Evolutionary conservation across 2,888 invertebrate genomes (phyloP), one percentile per base, ranked within the genome.

Genomic region (Yponomeuta plumbellus): DNA sequence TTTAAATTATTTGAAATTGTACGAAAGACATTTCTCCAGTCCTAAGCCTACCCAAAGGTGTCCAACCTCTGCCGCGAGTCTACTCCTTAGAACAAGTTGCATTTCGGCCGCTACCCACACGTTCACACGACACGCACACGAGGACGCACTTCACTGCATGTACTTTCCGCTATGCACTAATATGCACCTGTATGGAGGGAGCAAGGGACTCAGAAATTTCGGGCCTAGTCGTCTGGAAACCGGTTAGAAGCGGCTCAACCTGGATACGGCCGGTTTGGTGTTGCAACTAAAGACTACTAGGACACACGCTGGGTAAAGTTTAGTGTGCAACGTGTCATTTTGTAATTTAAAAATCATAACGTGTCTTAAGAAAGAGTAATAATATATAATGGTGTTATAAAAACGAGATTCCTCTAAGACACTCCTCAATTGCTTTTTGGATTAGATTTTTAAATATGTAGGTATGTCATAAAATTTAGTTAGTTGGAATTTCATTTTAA

Each of bases 71-170:
- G 84, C 56, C 81, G 71, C 78, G 77, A 77, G 73, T 78, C 85
- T 86, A 86, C 87, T 83, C 85, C 87, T 89, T 87, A 88, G 88
- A 63, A 86, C 90, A 85, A 88, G 89, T 88, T 84, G 84, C 85
- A 85, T 86, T 88, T 86, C 75, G 79, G 76, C 82, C 78, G 81
- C 66, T 84, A 79, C 80, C 82, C 80, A 71, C 21, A 67, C 71
- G 26, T 23, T 57, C 52, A 40, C 73, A 66, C 71, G 5, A 68
- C 17, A 52, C 69, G 64, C 71, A 70, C 74, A 68, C 72, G 67
- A 68, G 70, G 67, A 66, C 71, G 67, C 69, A 67, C 69, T 67
- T 70, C 71, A 63, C 40, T n/a, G 56, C 34, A 63, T 64, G 67
- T 61, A 64, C 68, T 72, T 69, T 69, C 71, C 70, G 68, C 65